Base-by-base conservation (phyloP, 92 coral and sea anemone genomes). In the Chrysogorgia sp. region DNA sequence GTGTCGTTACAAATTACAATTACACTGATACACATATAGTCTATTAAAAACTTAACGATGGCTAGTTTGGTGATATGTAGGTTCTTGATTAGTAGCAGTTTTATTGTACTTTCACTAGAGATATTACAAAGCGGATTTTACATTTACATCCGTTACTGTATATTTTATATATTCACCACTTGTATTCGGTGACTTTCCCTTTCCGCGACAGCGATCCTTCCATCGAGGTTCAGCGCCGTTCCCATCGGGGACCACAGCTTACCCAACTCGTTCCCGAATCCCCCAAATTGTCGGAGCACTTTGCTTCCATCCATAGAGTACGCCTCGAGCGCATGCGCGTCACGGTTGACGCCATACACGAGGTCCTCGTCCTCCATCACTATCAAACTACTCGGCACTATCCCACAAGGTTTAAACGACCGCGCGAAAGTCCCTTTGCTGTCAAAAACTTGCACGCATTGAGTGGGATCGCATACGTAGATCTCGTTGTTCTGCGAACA, bases 201-300 rank as follows among this genome's bases (percentile, higher is more conserved):
- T 35, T 93, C 96, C 34, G 92, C 87, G 19, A 88, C 85, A 10
- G 88, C 97, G 24, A 93, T 57, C 43, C 75, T 91, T 12, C 98
- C 97, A 76, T 93, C 97, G 6, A 67, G 32, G 10, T 79, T 63
- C 35, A 84, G 47, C 14, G 90, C 93, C 58, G 82, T 58, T 8
- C 96, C 91, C 31, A 58, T 67, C 12, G 92, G 92, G 58, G 64
- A 72, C 91, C 91, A 90, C 58, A 91, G 86, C 37, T 85, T 86
- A 19, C 83, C 86, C 86, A 93, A 76, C 50, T 60, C 81, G 2
- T 84, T 66, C 23, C 96, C 97, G 59, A 62, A 79, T 10, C 77
- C 77, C 1, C 93, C 97, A 37, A 76, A 86, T 85, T 80, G 82
- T 43, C 84, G 87, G 62, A 76, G 76, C 52, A 71, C 75, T 7